A percentile compares a stretch with the other conserved stretches of the same genome.
Evolutionary conservation across 2,113 vertebrate genomes (phyloP).

Genomic region (Centropus bengalensis): DNA sequence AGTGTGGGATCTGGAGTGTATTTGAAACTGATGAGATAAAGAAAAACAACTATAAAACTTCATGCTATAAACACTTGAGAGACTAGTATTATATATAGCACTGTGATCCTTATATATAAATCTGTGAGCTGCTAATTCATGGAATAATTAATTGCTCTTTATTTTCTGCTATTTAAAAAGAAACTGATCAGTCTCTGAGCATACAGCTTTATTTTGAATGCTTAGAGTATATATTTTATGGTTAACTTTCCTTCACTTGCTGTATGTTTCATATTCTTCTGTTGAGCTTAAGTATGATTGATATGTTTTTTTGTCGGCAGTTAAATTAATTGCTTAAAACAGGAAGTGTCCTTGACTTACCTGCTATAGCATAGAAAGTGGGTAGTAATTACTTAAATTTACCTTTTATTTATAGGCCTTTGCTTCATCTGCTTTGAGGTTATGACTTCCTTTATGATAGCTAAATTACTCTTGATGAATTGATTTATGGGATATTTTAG

Average conservation of each 20-base stretch:
- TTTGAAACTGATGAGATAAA: slow-evolving; percentile 69
- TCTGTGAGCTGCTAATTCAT: slow-evolving; percentile 57
- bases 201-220: not conserved
- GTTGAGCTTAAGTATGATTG: slow-evolving; percentile 22
- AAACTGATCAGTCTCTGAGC: not conserved
- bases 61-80: slow-evolving; percentile 55
- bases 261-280: not conserved
- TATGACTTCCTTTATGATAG: slow-evolving; percentile 13
- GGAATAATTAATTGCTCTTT: slow-evolving; percentile 39
- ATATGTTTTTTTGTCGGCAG: slow-evolving; percentile 26
- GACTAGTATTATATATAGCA: slow-evolving; percentile 13
- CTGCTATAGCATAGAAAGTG: not conserved
- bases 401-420: slow-evolving; percentile 15
- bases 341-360: slow-evolving; percentile 28
- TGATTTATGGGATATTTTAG: not conserved
- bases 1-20: slow-evolving; percentile 49
- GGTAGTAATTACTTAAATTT: not conserved
- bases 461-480: not conserved
- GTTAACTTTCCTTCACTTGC: not conserved
- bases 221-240: not conserved
- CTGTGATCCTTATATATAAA: not conserved
- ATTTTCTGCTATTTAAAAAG: not conserved
- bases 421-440: not conserved
- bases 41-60: slow-evolving; percentile 69
- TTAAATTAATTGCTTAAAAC: slow-evolving; percentile 30